Evolutionary conservation across 2,888 invertebrate species (phyloP).

Genomic region (Luffia ferchaultella): DNA sequence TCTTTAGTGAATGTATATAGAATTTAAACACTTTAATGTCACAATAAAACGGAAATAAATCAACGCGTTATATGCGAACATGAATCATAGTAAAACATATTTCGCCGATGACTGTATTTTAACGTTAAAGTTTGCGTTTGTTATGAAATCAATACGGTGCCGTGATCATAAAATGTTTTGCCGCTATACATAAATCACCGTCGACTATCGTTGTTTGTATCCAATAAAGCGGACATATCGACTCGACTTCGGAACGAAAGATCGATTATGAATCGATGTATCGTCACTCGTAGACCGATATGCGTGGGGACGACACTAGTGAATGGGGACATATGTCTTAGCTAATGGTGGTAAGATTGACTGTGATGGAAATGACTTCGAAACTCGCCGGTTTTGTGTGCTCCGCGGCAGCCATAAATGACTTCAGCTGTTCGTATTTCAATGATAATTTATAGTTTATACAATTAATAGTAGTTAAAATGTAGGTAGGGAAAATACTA

Average conservation of each 20-base stretch:
- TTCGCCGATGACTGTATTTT: background rate
- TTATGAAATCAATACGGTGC: slow-evolving; percentile 8
- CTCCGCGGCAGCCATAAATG: background rate
- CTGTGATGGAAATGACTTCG: slow-evolving; percentile 23
- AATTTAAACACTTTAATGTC: no score
- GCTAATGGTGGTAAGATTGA: slow-evolving; percentile 16
- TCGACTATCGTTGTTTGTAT: slow-evolving; percentile 13
- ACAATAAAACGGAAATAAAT: no score
- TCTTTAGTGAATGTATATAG: no score
- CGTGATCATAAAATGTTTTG: slow-evolving; percentile 2
- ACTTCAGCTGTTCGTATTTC: background rate
- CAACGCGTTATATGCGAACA: background rate
- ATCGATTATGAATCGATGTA: background rate
- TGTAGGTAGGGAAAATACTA: no score
- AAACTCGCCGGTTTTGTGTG: background rate
- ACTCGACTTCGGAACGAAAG: background rate
- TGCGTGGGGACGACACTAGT: slow-evolving; percentile 1
- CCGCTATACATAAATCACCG: slow-evolving; percentile 10
- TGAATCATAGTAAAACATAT: background rate
- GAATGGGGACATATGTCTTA: slow-evolving; percentile 23
- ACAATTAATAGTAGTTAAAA: no score
- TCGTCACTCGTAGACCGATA: background rate
- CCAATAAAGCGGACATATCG: slow-evolving; percentile 8
- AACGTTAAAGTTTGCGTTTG: background rate
- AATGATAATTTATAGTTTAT: background rate